Evolutionary conservation across 1,140 invertebrate genomes (phyloP).

Genomic region (Cheumatopsyche charites): DNA sequence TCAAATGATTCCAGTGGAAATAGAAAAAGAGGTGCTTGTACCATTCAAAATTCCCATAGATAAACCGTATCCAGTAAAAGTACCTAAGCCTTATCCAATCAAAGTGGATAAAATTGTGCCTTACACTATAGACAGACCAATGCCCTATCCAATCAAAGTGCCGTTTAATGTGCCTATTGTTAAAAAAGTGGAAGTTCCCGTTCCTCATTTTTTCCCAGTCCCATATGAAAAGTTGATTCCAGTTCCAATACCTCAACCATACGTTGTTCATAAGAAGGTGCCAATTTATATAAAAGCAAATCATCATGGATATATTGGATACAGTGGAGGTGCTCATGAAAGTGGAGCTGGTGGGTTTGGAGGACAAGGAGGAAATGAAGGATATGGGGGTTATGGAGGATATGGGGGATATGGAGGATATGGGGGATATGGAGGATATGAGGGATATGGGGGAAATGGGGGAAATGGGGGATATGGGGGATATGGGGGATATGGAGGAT

Average conservation of each 20-base stretch:
- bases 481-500: neutral
- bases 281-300: slow-evolving; percentile 53
- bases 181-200: slow-evolving; percentile 38
- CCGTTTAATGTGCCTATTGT: slow-evolving; percentile 52
- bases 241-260: slow-evolving; percentile 56
- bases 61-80: slow-evolving; percentile 50
- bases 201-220: slow-evolving; percentile 51
- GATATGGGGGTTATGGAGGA: slow-evolving; percentile 40
- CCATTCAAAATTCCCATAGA: slow-evolving; percentile 51
- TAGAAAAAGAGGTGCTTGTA: slow-evolving; percentile 51
- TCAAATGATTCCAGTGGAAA: slow-evolving; percentile 53
- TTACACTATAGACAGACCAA: slow-evolving; percentile 48
- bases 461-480: neutral
- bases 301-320: neutral
- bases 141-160: slow-evolving; percentile 50
- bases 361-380: slow-evolving; percentile 33
- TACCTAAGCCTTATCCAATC: slow-evolving; percentile 52
- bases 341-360: neutral
- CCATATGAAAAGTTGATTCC: slow-evolving; percentile 52
- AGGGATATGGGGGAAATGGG: neutral
- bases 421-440: slow-evolving; percentile 31
- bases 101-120: slow-evolving; percentile 40
- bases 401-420: slow-evolving; percentile 43
- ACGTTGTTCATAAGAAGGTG: slow-evolving; percentile 59
- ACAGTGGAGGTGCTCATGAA: neutral